Evolutionary conservation across 1,140 invertebrate genomes (phyloP), one percentile per base, ranked within the genome.

Genomic region (Trichomalopsis sarcophagae): DNA sequence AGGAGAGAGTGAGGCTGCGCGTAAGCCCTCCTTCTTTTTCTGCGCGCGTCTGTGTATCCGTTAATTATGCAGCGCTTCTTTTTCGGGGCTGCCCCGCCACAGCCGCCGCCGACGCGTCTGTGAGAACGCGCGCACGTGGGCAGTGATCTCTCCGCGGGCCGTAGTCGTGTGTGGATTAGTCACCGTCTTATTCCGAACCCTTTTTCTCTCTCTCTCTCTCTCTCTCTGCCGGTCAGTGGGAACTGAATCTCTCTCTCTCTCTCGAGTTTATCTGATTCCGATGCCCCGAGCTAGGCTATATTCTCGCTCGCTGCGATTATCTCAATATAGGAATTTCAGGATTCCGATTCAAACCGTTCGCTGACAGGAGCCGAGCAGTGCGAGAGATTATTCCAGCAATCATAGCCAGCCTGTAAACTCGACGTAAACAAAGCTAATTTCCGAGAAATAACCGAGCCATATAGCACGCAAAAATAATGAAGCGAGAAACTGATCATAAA

Each of bases 21-120:
- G 27, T 11, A 69, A 69, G 17, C 23, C 0, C 44, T 50, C 21
- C 0, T 40, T 78, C 50, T 62, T 62, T 47, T 73, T 75, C 47
- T 40, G 71, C n/a, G 80, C 50, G 6, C 6, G 71, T 73, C 71
- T 33, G 23, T 33, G 30, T 55, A 55, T 75, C 73, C 36, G 55
- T 75, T 44, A 77, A n/a, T 77, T 77, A 77, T 50, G n/a, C 75
- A 55, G 75, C 75, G 44, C n/a, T 77, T 47, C 10, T 30, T 50
- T 47, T 36, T 77, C 40, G 36, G 30, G 55, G 55, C 17, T n/a
- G 40, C 47, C 13, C 47, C 47, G 47, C 47, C 47, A 17, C 9
- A 17, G 4, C 55, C 17, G 55, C 55, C 55, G 21, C 55, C 55
- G 17, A 7, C 17, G 55, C 1, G 21, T 62, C 55, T 62, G 17